Evolutionary conservation across 2,113 vertebrate species (phyloP).

Genomic region (Odontophorus gujanensis): DNA sequence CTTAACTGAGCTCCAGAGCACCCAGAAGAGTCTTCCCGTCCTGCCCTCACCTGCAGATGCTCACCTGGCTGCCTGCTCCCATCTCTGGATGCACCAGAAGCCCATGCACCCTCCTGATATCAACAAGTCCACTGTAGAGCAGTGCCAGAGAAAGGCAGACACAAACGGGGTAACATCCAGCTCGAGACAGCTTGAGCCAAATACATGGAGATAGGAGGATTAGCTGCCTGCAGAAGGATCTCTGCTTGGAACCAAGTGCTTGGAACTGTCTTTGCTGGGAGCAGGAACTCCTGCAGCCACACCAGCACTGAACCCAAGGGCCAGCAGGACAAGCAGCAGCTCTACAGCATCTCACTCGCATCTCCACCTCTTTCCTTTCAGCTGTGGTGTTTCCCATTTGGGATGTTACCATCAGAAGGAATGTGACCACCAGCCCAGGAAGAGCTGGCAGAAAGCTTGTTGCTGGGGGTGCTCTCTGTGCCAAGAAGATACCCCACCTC

Average conservation of each 20-base stretch:
- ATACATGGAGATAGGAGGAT: neutral
- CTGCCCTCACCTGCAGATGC: neutral
- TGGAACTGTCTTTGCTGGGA: neutral
- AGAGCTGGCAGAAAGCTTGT: fast-evolving
- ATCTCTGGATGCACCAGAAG: neutral
- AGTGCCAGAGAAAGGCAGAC: neutral
- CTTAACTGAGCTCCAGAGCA: neutral
- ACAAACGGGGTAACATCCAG: neutral
- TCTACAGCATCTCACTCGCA: neutral
- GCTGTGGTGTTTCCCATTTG: fast-evolving
- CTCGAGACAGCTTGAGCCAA: neutral
- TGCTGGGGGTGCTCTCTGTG: neutral
- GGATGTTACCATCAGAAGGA: neutral
- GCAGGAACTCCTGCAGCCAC: neutral
- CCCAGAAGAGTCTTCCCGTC: neutral
- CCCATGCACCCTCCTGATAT: neutral
- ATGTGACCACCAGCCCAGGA: neutral
- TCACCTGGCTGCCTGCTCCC: neutral
- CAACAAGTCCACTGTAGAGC: neutral
- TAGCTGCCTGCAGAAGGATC: neutral
- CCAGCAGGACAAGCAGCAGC: fast-evolving
- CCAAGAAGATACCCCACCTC: neutral
- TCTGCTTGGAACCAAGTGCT: neutral
- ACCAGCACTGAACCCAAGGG: neutral
- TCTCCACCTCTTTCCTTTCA: neutral